Evolutionary conservation across 2,797 vertebrate species (phyloP), one percentile per base, ranked within the genome.

Genomic region (Danio choprae): DNA sequence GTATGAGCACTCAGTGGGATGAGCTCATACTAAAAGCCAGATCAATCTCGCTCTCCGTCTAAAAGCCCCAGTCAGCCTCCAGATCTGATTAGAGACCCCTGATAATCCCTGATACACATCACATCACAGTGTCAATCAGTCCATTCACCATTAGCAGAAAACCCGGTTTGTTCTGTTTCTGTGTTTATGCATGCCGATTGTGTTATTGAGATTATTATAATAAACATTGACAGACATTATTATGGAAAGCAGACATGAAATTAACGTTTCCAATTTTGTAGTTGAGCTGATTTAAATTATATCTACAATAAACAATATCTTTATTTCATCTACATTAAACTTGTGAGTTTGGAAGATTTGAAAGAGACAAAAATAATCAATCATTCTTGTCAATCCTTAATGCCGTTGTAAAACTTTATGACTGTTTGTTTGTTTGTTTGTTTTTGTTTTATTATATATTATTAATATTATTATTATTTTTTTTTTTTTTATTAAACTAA

Each of bases 1-100:
- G 48, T 76, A 68, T 55, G 16, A 51, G 58, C 82, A 77, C 71
- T 85, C 74, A 77, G 62, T 73, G 75, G 75, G 82, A 88, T 88
- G 83, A 88, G 84, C 83, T 88, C 86, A 88, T 72, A 71, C 87
- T 88, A 87, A 89, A 89, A 89, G 82, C 84, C 74, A 81, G 76
- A 89, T 88, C 86, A 83, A 87, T 88, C 86, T 81, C 67, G 12
- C 74, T 79, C 83, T 80, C 77, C 53, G 73, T 44, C 16, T 82
- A 67, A 82, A 82, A 77, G 81, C 67, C 51, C 75, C 38, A 63
- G 50, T 77, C 51, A 7, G 70, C 79, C 68, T 64, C 7, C 43
- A 83, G 68, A 75, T 78, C 41, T 82, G 81, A 76, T 83, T 74
- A 84, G 80, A 62, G 74, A 81, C 70, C 70, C 44, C 67, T 41